A percentile compares a stretch with the other conserved stretches of the same genome.
phyloP scores from a whole-genome alignment of 2,888 invertebrate species.

The Epiperipatus broadwayi region DNA sequence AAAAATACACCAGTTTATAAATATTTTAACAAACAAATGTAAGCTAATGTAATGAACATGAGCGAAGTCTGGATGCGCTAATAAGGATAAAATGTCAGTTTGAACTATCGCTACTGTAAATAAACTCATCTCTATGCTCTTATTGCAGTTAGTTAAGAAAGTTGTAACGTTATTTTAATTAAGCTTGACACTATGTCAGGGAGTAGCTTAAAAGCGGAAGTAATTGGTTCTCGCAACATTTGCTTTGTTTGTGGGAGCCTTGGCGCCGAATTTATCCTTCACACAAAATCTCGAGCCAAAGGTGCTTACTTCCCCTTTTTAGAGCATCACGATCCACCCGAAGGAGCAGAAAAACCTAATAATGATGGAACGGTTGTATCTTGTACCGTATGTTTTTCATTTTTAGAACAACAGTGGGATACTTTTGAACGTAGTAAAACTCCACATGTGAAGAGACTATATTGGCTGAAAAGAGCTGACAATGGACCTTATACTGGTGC shows the following conservation, averaged over 20 bases:
- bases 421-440: constrained; percentile 63
- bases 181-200: too few relatives aligned
- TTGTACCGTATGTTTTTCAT: constrained; percentile 66
- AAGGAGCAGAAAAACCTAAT: constrained; percentile 35
- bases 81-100: too few relatives aligned
- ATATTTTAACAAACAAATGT: too few relatives aligned
- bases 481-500: constrained; percentile 74
- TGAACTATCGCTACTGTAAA: too few relatives aligned
- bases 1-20: too few relatives aligned
- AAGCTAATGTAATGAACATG: too few relatives aligned
- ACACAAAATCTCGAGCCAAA: constrained; percentile 42
- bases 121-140: too few relatives aligned
- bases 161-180: too few relatives aligned
- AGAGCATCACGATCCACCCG: constrained; percentile 67
- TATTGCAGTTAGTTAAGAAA: too few relatives aligned
- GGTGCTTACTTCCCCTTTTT: constrained; percentile 72
- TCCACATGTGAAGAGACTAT: constrained; percentile 65
- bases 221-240: neutral
- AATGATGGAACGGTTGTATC: constrained; percentile 39
- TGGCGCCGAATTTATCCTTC: constrained; percentile 29
- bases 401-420: constrained; percentile 78
- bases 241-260: constrained; percentile 13
- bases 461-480: constrained; percentile 78
- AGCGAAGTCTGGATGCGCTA: too few relatives aligned
- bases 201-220: too few relatives aligned